phyloP scores from a whole-genome alignment of 2,888 invertebrate species.

The Torymus tubicola region DNA sequence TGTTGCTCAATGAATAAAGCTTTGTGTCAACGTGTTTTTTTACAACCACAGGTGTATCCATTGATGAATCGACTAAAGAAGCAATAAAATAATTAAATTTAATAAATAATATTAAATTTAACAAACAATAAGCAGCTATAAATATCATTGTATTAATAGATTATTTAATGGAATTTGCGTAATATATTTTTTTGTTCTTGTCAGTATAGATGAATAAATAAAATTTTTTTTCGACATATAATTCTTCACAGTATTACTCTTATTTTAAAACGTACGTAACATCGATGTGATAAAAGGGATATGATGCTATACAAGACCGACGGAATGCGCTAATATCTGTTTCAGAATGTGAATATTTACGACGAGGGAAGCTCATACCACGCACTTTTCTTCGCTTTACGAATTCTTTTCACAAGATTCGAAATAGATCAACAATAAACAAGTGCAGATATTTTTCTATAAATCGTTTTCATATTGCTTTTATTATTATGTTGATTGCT shows the following conservation, averaged over 20 bases:
- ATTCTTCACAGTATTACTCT: not conserved
- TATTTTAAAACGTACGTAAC: slow-evolving; percentile 6
- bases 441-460: not conserved
- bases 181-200: too few relatives aligned
- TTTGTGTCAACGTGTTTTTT: too few relatives aligned
- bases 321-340: slow-evolving; percentile 4
- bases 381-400: not conserved
- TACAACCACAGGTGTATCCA: too few relatives aligned
- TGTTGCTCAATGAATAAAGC: too few relatives aligned
- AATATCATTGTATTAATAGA: too few relatives aligned
- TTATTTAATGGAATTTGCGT: too few relatives aligned
- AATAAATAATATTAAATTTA: too few relatives aligned
- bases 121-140: too few relatives aligned
- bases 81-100: too few relatives aligned
- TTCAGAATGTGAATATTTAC: slow-evolving; percentile 14
- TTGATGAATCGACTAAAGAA: too few relatives aligned
- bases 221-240: not conserved
- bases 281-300: too few relatives aligned
- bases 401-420: not conserved
- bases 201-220: too few relatives aligned
- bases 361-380: not conserved
- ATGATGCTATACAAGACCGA: not conserved
- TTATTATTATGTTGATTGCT: not conserved
- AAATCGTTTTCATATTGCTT: slow-evolving; percentile 7
- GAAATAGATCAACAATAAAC: not conserved